Evolutionary conservation across 2,888 invertebrate species (phyloP), one percentile per base, ranked within the genome.

Genomic region (Branchinecta sandiegonensis): DNA sequence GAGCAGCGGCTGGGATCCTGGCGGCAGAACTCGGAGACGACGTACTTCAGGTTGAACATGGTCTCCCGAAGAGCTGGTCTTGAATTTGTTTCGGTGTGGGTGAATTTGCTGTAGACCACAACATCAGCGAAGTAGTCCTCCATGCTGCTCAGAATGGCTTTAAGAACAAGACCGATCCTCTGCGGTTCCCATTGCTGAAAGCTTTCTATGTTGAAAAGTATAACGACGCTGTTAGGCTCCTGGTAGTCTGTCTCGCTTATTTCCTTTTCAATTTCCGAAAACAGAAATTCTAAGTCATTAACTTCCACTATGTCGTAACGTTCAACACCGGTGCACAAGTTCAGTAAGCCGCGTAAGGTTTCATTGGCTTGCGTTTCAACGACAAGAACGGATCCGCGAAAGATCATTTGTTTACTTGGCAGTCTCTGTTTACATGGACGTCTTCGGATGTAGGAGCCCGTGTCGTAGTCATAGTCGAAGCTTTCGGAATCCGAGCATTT

Each of bases 21-120:
- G n/a, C 67, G 67, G n/a, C 67, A 67, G 48, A 48, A 67, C 67
- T 67, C 67, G n/a, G 67, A 67, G 37, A 67, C 48, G 12, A 67
- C 48, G 23, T 67, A 48, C 48, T 67, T 67, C 14, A 67, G 37
- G n/a, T 47, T 48, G 13, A 48, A 67, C 11, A 48, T 46, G 48
- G 67, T 48, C 11, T 46, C 67, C n/a, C 37, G n/a, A 14, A 47
- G 48, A 37, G 47, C 48, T 9, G 56, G 56, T 14, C 9, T 56
- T 56, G 14, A 14, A 56, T 56, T 17, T 56, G 17, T n/a, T 14
- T 56, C 56, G 47, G n/a, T 48, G 14, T 67, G 67, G 23, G n/a
- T n/a, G 23, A 67, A 67, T 47, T 67, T 67, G n/a, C 13, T 47
- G 23, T 47, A 67, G 12, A 48, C 23, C 8, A n/a, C 13, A n/a